phyloP scores from a whole-genome alignment of 2,888 invertebrate species.

The Drosophila kuntzei region DNA sequence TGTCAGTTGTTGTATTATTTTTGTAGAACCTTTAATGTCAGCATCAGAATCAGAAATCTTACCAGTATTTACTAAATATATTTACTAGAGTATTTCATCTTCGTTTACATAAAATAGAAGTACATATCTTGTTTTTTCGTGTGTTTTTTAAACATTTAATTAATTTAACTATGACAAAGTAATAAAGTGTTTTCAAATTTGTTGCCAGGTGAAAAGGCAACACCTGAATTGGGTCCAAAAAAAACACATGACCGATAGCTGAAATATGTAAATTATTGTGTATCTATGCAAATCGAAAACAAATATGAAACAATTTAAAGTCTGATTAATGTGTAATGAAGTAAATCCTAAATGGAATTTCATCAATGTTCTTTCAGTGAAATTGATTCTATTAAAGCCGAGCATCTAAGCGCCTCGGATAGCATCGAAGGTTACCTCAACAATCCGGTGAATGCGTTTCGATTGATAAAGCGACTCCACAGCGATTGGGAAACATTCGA shows the following conservation, averaged over 20 bases:
- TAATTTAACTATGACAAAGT: slow-evolving; percentile 37
- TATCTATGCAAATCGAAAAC: slow-evolving; percentile 44
- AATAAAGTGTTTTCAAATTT: slow-evolving; percentile 38
- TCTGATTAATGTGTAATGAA: slow-evolving; percentile 45
- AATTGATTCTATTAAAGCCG: slow-evolving; percentile 89
- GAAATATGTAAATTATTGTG: slow-evolving; percentile 35
- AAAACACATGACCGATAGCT: slow-evolving; percentile 21
- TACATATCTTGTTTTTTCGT: background rate
- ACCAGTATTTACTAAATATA: background rate
- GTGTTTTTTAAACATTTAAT: slow-evolving; percentile 32
- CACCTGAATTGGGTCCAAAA: slow-evolving; percentile 11
- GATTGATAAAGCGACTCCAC: slow-evolving; percentile 96
- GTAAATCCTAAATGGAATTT: slow-evolving; percentile 16
- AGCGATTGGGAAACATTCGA: slow-evolving; percentile 95
- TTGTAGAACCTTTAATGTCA: too few relatives aligned
- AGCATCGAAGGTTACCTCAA: slow-evolving; percentile 91
- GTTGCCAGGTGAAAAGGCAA: slow-evolving; percentile 20
- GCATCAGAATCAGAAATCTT: background rate
- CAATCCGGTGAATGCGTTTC: slow-evolving; percentile 97
- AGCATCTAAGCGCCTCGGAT: slow-evolving; percentile 92
- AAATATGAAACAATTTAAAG: slow-evolving; percentile 51
- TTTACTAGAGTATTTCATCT: slow-evolving; percentile 13
- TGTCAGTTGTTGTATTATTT: background rate
- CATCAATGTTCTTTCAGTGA: slow-evolving; percentile 68
- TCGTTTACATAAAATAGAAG: background rate